These are phyloP conservation scores for Spilogale gracilis DNA, from an alignment of 2,113 vertebrate genomes.

Conservation along the genomic window DNA sequence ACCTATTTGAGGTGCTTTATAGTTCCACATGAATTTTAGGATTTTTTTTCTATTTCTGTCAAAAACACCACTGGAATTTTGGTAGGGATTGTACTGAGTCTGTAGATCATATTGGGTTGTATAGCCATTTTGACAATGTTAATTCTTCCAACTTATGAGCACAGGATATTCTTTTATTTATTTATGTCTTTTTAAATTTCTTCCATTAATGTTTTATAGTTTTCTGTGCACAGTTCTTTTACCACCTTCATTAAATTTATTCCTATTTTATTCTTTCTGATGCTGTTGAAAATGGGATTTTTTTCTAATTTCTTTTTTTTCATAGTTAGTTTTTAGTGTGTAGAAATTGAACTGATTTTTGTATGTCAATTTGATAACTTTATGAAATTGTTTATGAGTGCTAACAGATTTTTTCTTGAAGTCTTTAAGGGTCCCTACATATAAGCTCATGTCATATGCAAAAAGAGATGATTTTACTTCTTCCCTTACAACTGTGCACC, in stretches of 20 bases:
- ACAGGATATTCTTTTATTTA: too few species aligned
- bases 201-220: too few species aligned
- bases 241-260: background rate
- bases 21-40: background rate
- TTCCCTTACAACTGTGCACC: background rate
- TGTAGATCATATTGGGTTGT: background rate
- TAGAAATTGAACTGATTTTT: background rate
- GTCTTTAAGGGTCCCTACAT: background rate
- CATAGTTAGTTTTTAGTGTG: background rate
- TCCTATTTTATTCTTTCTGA: background rate
- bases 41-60: background rate
- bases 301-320: background rate
- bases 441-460: background rate
- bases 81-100: background rate
- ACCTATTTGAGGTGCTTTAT: background rate
- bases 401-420: background rate
- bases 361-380: background rate
- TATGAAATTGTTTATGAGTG: slow-evolving; percentile 1
- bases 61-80: background rate
- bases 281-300: background rate
- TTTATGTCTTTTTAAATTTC: too few species aligned
- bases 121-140: background rate
- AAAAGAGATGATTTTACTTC: background rate
- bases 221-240: background rate
- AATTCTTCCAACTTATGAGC: too few species aligned